Evolutionary conservation across 2,888 invertebrate species (phyloP).

Genomic region (Drosophila meridionalis): DNA sequence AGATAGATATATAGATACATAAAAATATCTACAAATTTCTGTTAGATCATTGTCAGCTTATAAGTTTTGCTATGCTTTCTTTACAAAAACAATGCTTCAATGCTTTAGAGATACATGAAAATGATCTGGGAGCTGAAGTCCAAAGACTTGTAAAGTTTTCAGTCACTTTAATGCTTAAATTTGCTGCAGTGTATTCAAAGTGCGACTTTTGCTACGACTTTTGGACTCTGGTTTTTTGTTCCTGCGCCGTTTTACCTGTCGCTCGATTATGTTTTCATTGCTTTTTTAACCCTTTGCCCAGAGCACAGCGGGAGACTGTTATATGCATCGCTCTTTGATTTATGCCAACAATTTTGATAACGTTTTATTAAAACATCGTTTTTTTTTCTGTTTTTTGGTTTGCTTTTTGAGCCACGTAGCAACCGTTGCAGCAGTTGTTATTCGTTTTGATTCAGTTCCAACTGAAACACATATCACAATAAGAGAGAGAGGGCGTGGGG

Average conservation of each 20-base stretch:
- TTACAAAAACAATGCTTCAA: too few relatives aligned
- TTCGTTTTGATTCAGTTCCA: constrained; percentile 1
- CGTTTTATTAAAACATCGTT: constrained; percentile 64
- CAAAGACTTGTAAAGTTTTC: too few relatives aligned
- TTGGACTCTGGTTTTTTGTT: neutral
- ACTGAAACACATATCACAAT: constrained; percentile 18
- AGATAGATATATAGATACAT: too few relatives aligned
- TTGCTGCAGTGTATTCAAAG: neutral
- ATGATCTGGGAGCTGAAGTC: neutral
- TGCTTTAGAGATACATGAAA: too few relatives aligned
- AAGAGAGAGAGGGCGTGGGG: neutral
- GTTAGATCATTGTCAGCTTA: too few relatives aligned
- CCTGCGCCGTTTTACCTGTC: neutral
- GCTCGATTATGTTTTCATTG: neutral
- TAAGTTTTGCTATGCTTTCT: too few relatives aligned
- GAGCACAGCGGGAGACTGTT: neutral
- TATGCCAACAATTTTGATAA: constrained; percentile 63
- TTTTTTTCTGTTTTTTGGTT: constrained; percentile 1
- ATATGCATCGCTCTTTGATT: constrained; percentile 48
- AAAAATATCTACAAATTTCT: too few relatives aligned
- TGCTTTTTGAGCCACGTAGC: neutral
- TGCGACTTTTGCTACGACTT: neutral
- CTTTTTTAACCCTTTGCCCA: neutral
- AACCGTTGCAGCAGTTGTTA: neutral
- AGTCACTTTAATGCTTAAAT: neutral